Evolutionary conservation across 2,113 vertebrate species (phyloP), one percentile per base, ranked within the genome.

Genomic region (Jacana jacana): DNA sequence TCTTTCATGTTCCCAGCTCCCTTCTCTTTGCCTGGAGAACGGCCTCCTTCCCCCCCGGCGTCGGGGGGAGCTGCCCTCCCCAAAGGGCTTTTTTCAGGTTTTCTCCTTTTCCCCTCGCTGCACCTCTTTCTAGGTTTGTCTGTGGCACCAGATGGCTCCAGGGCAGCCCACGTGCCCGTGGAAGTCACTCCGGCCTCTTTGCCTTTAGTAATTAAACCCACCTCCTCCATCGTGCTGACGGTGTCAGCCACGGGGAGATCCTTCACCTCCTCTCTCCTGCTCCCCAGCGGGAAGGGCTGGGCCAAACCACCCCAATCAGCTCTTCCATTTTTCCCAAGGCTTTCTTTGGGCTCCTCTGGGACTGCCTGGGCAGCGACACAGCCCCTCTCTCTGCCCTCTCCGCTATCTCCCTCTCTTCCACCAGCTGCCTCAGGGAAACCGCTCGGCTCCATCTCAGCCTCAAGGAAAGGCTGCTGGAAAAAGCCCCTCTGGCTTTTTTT

Each of bases 101-200:
- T 83, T 54, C 97, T 98, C 40, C 83, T 97, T 27, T 86, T 98
- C 72, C 97, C 96, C 31, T 98, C 97, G 17, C 86, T 97, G 54
- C 86, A 39, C 66, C 95, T 97, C 48, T 98, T 98, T 31, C 97
- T 95, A n/a, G 92, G 13, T 42, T 97, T 98, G 61, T 97, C 97
- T 0, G 66, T 1, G 2, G 35, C 66, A 13, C 24, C 48, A 1
- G 31, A 22, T n/a, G n/a, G n/a, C 15, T 37, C 5, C 1, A 24
- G 2, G 39, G 10, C 44, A 0, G 10, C 2, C 1, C 18, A 4
- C 4, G 60, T 79, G 3, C 52, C 13, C 1, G 33, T 65, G 12
- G 23, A 1, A 58, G 76, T 5, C 22, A 35, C 37, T 23, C 30
- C 31, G 3, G 23, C 85, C 86, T 93, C 97, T 48, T 27, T 81